These are phyloP conservation scores for Pseudochirops corinnae DNA, from an alignment of 2,797 vertebrate species.

Conservation along the genomic window DNA sequence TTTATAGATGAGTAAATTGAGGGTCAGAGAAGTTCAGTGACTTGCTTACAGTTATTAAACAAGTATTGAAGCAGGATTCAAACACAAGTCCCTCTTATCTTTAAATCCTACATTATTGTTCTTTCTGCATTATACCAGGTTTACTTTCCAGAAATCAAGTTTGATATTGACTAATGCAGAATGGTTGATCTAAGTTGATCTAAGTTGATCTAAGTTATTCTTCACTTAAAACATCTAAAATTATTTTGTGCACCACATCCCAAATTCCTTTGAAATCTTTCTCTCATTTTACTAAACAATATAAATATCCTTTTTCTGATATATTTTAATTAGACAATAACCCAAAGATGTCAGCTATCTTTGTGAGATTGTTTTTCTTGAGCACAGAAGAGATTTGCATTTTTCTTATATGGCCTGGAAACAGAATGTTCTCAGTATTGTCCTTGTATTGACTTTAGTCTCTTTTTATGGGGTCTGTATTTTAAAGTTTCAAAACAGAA, in stretches of 20 bases:
- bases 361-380: conserved; percentile 23
- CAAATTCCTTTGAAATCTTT: not conserved
- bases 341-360: not conserved
- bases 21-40: too few relatives aligned
- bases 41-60: too few relatives aligned
- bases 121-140: too few relatives aligned
- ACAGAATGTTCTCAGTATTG: conserved; percentile 4
- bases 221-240: not conserved
- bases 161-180: too few relatives aligned
- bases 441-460: conserved; percentile 13
- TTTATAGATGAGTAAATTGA: too few relatives aligned
- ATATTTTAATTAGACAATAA: conserved; percentile 28
- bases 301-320: conserved; percentile 13
- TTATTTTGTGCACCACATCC: not conserved
- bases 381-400: not conserved
- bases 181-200: not conserved
- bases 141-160: too few relatives aligned
- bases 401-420: conserved; percentile 21
- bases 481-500: conserved; percentile 6
- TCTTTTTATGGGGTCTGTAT: not conserved
- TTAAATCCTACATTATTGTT: too few relatives aligned
- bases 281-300: conserved; percentile 6
- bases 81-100: too few relatives aligned
- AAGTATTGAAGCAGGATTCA: too few relatives aligned
- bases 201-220: too few relatives aligned